Evolutionary conservation across 2,888 invertebrate species (phyloP).

Genomic region (Drosophila villosipedis): DNA sequence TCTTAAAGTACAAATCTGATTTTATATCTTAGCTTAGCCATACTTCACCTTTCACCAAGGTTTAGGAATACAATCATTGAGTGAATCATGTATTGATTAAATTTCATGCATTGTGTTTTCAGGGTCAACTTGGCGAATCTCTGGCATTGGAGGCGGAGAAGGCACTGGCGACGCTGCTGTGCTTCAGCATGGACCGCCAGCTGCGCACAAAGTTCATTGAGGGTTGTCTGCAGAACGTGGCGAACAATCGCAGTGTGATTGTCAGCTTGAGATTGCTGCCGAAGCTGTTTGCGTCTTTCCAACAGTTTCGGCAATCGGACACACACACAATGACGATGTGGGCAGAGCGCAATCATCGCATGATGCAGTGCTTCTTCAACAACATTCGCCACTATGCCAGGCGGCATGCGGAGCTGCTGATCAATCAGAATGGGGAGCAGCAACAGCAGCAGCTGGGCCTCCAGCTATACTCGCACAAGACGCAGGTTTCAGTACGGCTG

Average conservation of each 20-base stretch:
- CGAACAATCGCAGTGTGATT: constrained; percentile 95
- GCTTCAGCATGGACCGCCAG: constrained; percentile 95
- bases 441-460: constrained; percentile 80
- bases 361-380: constrained; percentile 97
- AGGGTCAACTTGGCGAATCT: constrained; percentile 95
- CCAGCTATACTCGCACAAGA: constrained; percentile 90
- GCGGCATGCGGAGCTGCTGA: constrained; percentile 81
- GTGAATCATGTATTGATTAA: neutral
- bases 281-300: constrained; percentile 95
- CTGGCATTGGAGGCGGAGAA: constrained; percentile 97
- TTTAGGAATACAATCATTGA: neutral
- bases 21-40: neutral
- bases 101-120: neutral
- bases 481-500: constrained; percentile 95
- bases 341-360: constrained; percentile 96
- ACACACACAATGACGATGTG: constrained; percentile 95
- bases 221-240: constrained; percentile 95
- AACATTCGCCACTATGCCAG: constrained; percentile 91
- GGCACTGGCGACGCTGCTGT: constrained; percentile 94
- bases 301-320: constrained; percentile 94
- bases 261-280: constrained; percentile 95
- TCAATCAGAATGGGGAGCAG: constrained; percentile 75
- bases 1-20: neutral
- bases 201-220: constrained; percentile 97
- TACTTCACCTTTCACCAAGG: no score